phyloP scores from a whole-genome alignment of 2,888 invertebrate species.

The Platycnemis pennipes region DNA sequence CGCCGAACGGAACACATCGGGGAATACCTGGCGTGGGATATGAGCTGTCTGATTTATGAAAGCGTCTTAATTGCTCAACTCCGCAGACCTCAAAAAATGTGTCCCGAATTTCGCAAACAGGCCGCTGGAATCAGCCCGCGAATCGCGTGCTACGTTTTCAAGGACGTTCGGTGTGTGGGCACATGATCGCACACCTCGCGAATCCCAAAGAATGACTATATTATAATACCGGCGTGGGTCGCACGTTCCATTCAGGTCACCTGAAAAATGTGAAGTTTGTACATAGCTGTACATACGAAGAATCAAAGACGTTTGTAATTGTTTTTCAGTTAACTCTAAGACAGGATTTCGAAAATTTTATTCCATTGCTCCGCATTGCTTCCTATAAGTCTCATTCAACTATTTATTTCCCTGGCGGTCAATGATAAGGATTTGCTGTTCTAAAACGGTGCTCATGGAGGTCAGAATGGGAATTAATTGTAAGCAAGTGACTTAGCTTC shows the following conservation, averaged over 20 bases:
- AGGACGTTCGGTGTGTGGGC: background rate
- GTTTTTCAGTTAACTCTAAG: too few species aligned
- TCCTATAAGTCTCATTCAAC: too few species aligned
- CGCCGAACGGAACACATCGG: background rate
- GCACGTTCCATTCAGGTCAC: background rate
- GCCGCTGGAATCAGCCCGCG: background rate
- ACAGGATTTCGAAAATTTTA: too few species aligned
- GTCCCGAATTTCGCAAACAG: constrained; percentile 1
- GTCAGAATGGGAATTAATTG: too few species aligned
- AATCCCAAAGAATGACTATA: background rate
- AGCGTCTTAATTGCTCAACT: background rate
- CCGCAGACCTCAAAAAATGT: background rate
- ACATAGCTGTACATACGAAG: too few species aligned
- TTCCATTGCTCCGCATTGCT: too few species aligned
- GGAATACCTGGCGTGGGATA: background rate
- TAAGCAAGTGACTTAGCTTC: too few species aligned
- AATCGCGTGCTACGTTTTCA: background rate
- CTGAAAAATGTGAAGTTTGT: background rate
- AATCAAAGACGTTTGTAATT: too few species aligned
- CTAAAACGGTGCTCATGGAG: too few species aligned
- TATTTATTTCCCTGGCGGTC: too few species aligned
- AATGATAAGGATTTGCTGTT: too few species aligned
- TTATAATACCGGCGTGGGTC: background rate
- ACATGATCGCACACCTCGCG: background rate
- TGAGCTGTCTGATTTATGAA: background rate